phyloP scores from a whole-genome alignment of 2,888 invertebrate genomes.

The Cyaniris semiargus region DNA sequence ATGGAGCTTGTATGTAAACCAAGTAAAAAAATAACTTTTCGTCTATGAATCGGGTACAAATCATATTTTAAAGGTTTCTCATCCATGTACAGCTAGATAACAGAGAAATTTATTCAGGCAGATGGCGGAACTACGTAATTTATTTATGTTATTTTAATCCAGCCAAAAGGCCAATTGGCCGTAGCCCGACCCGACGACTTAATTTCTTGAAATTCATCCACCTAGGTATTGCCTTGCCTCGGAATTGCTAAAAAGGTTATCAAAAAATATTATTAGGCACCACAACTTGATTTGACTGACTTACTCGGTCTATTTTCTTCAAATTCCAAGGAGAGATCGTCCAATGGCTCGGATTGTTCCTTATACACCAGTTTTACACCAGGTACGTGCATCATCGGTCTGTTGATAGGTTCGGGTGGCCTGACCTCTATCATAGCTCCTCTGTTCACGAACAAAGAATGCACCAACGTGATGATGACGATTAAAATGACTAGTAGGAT shows the following conservation, averaged over 20 bases:
- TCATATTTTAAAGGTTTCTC: too few species aligned
- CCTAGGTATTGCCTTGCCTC: too few species aligned
- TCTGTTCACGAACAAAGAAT: neutral
- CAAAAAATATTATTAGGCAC: too few species aligned
- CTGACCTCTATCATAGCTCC: neutral
- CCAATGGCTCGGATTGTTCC: conserved; percentile 42
- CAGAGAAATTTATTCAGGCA: too few species aligned
- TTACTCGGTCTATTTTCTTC: conserved; percentile 50
- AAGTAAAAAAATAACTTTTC: neutral
- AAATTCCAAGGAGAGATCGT: conserved; percentile 51
- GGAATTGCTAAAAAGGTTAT: too few species aligned
- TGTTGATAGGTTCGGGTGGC: conserved; percentile 35
- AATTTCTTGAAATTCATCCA: too few species aligned
- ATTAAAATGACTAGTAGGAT: neutral
- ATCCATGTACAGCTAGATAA: too few species aligned
- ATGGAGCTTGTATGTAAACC: neutral
- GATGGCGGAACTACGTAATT: neutral
- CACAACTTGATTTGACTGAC: neutral
- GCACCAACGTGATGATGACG: neutral
- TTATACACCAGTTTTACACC: conserved; percentile 50
- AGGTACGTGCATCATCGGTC: conserved; percentile 54
- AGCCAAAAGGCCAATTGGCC: too few species aligned
- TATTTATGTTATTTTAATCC: too few species aligned
- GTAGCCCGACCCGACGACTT: too few species aligned
- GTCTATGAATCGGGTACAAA: neutral